These are phyloP conservation scores for Drosophila leonis DNA, from an alignment of 2,888 invertebrate species.

Conservation along the genomic window DNA sequence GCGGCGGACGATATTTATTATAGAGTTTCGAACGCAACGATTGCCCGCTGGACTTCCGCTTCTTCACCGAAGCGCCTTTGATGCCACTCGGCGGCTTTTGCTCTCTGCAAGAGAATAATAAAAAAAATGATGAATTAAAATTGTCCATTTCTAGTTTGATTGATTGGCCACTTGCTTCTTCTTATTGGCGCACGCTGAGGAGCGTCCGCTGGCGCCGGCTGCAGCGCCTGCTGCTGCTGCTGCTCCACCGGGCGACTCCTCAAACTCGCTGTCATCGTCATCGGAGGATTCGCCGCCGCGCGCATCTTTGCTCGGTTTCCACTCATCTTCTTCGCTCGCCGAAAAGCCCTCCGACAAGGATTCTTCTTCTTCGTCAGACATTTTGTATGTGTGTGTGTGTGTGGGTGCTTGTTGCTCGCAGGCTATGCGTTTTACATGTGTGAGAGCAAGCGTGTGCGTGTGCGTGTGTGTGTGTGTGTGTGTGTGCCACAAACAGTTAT, in stretches of 20 bases:
- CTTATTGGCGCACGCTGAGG: conserved; percentile 44
- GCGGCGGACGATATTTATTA: conserved; percentile 82
- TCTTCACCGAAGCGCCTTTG: conserved; percentile 74
- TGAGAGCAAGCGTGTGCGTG: no score
- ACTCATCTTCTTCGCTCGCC: conserved; percentile 85
- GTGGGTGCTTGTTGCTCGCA: conserved; percentile 78
- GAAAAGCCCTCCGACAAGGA: conserved; percentile 84
- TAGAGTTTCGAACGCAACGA: conserved; percentile 81
- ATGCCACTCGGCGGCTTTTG: conserved; percentile 69
- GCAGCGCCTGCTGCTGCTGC: conserved; percentile 11
- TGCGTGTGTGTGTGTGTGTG: conserved; percentile 37
- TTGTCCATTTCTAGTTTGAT: conserved; percentile 4
- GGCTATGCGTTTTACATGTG: conserved; percentile 65
- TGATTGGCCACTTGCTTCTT: conserved; percentile 55
- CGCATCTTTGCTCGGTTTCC: conserved; percentile 76
- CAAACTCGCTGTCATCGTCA: conserved; percentile 84
- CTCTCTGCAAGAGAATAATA: conserved; percentile 44
- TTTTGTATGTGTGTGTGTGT: conserved; percentile 61
- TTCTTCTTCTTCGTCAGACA: conserved; percentile 84
- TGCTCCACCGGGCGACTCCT: conserved; percentile 57
- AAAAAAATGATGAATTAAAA: conserved; percentile 19
- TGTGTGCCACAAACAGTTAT: conserved; percentile 71
- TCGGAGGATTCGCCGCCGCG: conserved; percentile 83
- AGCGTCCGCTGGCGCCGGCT: conserved; percentile 53
- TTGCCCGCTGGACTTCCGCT: conserved; percentile 74